These are phyloP conservation scores for Drosophila lini DNA, from an alignment of 1,140 invertebrate genomes.

Conservation along the genomic window DNA sequence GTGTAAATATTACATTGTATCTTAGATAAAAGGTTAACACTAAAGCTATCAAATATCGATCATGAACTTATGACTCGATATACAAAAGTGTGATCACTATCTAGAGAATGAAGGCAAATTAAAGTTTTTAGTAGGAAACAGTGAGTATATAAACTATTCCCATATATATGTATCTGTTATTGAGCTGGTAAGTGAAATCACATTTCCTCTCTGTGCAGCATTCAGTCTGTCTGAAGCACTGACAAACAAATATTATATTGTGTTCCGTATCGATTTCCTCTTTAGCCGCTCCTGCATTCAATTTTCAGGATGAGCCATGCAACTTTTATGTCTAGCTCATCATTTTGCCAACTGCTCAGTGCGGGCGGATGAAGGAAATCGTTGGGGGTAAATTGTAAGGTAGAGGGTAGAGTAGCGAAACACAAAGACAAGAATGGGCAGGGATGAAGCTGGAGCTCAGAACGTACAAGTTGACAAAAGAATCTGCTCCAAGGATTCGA, in stretches of 20 bases:
- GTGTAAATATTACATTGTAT: too few species aligned
- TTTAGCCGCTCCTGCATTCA: conserved; percentile 46
- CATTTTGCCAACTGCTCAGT: conserved; percentile 44
- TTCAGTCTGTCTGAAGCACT: conserved; percentile 15
- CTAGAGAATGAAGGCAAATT: too few species aligned
- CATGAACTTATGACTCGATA: too few species aligned
- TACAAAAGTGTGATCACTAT: too few species aligned
- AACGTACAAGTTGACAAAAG: conserved; percentile 44
- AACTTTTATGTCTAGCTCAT: conserved; percentile 66
- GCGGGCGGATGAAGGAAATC: neutral
- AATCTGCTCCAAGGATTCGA: conserved; percentile 40
- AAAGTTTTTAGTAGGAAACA: neutral
- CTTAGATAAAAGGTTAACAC: too few species aligned
- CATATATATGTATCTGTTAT: neutral
- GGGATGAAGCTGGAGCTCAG: conserved; percentile 9
- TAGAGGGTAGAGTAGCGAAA: neutral
- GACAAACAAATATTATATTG: conserved; percentile 58
- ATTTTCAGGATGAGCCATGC: conserved; percentile 54
- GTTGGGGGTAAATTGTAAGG: neutral
- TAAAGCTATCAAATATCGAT: too few species aligned
- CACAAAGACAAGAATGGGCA: conserved; percentile 11
- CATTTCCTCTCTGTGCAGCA: neutral
- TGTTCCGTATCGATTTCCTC: conserved; percentile 51
- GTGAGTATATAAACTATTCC: neutral
- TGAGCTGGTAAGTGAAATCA: neutral